A percentile compares a stretch with the other conserved stretches of the same genome.
phyloP scores from a whole-genome alignment of 1,140 invertebrate genomes.

The Fopius arisanus region DNA sequence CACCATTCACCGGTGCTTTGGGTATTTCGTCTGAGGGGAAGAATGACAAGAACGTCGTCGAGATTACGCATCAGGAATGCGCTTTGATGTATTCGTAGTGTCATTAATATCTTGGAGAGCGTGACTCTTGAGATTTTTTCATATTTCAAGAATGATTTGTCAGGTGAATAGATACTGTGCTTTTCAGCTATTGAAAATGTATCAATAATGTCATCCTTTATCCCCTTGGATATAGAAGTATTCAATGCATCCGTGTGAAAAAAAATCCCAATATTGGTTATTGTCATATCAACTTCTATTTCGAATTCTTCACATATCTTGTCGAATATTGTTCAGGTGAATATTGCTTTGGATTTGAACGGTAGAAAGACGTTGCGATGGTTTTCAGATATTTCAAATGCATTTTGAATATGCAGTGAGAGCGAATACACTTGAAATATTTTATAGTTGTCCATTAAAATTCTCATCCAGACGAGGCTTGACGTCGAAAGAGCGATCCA shows the following conservation, averaged over 20 bases:
- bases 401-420: too few species aligned
- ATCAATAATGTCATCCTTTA: background rate
- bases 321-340: background rate
- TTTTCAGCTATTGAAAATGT: background rate
- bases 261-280: slow-evolving; percentile 8
- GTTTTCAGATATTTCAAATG: too few species aligned
- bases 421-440: slow-evolving; percentile 18
- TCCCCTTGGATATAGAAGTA: background rate
- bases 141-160: background rate
- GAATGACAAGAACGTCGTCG: background rate
- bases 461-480: slow-evolving; percentile 30
- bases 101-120: background rate
- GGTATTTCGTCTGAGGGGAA: too few species aligned
- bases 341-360: background rate
- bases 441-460: slow-evolving; percentile 32
- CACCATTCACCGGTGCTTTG: too few species aligned
- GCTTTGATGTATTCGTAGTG: background rate
- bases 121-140: background rate
- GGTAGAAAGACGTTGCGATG: too few species aligned
- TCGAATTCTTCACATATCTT: background rate
- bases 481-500: background rate
- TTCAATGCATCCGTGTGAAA: background rate
- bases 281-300: background rate
- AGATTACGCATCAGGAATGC: background rate
- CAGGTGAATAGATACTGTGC: background rate